Conservation (phyloP, 1,140 invertebrate genomes). For the Arion vulgaris region DNA sequence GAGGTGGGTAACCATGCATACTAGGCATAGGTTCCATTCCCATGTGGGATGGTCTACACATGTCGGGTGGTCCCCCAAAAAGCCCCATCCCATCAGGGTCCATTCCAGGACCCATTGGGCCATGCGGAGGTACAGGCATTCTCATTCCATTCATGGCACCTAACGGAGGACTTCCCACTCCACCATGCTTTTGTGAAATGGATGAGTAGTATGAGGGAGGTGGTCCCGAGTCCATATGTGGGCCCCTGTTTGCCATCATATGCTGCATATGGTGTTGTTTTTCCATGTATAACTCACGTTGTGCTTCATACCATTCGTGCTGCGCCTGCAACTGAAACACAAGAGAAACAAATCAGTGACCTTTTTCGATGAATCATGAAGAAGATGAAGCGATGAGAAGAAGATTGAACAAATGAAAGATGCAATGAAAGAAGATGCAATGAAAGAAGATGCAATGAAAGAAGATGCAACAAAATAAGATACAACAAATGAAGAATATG, state of each 20-base stretch:
- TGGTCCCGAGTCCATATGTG: constrained; percentile 46
- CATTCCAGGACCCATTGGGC: constrained; percentile 32
- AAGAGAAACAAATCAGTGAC: not conserved
- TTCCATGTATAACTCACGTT: constrained; percentile 74
- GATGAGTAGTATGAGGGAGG: constrained; percentile 68
- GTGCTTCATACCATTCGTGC: constrained; percentile 86
- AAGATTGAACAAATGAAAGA: too few species aligned
- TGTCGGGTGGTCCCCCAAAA: constrained; percentile 34
- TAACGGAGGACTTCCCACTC: constrained; percentile 40
- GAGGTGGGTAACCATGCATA: constrained; percentile 37
- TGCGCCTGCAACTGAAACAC: constrained; percentile 67
- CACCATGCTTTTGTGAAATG: constrained; percentile 62
- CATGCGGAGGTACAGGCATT: constrained; percentile 39
- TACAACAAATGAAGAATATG: too few species aligned
- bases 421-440: too few species aligned
- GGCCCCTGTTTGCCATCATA: constrained; percentile 42
- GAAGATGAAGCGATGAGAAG: too few species aligned
- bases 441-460: too few species aligned
- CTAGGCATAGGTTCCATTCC: constrained; percentile 50
- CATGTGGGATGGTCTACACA: constrained; percentile 51
- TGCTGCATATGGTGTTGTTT: constrained; percentile 68
- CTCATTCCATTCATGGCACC: constrained; percentile 38
- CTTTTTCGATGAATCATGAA: too few species aligned
- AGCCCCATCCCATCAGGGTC: constrained; percentile 43
- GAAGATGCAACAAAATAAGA: too few species aligned